Conservation (phyloP, 2,113 vertebrate species). For the Cottus gobio region DNA sequence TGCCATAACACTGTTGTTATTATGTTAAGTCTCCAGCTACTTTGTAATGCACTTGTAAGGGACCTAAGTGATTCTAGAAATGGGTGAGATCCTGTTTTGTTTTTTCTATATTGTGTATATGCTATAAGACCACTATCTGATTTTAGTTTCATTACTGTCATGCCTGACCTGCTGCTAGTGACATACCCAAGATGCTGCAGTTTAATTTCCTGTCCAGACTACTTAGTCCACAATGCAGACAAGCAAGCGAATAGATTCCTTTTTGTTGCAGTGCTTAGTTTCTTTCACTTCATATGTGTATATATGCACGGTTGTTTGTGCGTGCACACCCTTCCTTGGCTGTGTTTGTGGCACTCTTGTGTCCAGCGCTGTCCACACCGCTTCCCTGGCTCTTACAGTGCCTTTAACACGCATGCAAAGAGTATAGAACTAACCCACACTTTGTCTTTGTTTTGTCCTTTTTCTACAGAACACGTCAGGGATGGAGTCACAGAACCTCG, state of each 20-base stretch:
- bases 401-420: slow-evolving; percentile 25
- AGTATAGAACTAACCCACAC: slow-evolving; percentile 36
- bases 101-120: slow-evolving; percentile 8
- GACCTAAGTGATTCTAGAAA: slow-evolving; percentile 3
- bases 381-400: slow-evolving; percentile 54
- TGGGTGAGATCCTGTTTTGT: slow-evolving; percentile 13
- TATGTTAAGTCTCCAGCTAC: neutral
- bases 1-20: neutral
- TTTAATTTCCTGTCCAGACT: slow-evolving; percentile 81
- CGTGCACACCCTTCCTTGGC: slow-evolving; percentile 67
- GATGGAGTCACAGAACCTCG: slow-evolving; percentile 95
- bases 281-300: slow-evolving; percentile 42
- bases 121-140: slow-evolving; percentile 40
- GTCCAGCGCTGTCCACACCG: slow-evolving; percentile 53
- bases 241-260: slow-evolving; percentile 63
- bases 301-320: slow-evolving; percentile 57
- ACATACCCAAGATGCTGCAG: slow-evolving; percentile 60
- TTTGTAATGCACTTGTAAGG: slow-evolving; percentile 9
- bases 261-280: slow-evolving; percentile 53
- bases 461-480: slow-evolving; percentile 90
- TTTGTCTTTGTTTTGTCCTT: slow-evolving; percentile 55
- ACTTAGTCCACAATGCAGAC: slow-evolving; percentile 65
- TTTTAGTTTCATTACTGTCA: slow-evolving; percentile 58
- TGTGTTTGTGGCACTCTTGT: slow-evolving; percentile 70
- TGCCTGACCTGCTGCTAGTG: slow-evolving; percentile 47